Evolutionary conservation across 2,113 vertebrate species (phyloP), one percentile per base, ranked within the genome.

Genomic region (Ramphastos sulfuratus): DNA sequence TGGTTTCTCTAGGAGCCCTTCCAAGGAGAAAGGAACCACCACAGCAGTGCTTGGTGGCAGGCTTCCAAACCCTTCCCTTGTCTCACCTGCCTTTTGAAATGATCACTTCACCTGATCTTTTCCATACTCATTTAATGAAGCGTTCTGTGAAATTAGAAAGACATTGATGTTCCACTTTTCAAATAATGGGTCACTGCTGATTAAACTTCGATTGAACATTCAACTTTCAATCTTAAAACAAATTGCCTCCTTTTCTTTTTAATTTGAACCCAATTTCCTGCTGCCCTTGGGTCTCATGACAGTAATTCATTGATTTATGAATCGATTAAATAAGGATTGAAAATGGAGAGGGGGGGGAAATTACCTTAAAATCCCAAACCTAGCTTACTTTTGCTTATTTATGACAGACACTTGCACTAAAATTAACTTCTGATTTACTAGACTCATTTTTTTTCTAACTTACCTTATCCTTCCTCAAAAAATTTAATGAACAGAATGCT

Each of bases 261-360:
- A 97, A 97, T 97, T 97, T 96, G 92, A 90, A 95, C 84, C 61
- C 76, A 96, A 95, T 97, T 98, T 97, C 71, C 66, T 95, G 67
- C 39, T 95, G 94, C 94, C 92, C 94, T 94, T 4, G 4, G 84
- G 94, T 97, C 92, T 97, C 78, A 17, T 48, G 70, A 89, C 94
- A 93, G 75, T 96, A 97, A 98, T 98, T 97, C 97, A 97, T 96
- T 97, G 93, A 98, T 96, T 97, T 97, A 96, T 96, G 82, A 97
- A 97, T 97, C 48, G 93, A 94, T 93, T 92, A 93, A 95, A 96
- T 72, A 60, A 48, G 28, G 66, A 96, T 88, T 13, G 21, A 73
- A 95, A 91, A 94, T 73, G 87, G 23, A 89, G 25, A 50, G 8
- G 9, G 7, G 48, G 10, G 7, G 55, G 77, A 84, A 67, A 61